phyloP scores from a whole-genome alignment of 2,888 invertebrate species.

The Nephrotoma appendiculata region DNA sequence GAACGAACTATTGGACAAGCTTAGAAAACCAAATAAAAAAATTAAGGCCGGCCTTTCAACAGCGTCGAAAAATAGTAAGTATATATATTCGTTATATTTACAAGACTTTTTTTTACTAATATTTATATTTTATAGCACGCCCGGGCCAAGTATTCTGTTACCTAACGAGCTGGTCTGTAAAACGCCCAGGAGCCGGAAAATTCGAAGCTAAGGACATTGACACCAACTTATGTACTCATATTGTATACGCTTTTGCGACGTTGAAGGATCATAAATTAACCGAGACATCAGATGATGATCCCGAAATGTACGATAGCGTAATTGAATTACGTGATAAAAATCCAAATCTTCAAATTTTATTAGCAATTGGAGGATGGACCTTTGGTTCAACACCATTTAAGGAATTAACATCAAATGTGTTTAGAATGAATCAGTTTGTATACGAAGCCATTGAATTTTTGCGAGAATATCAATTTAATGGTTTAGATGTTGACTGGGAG shows the following conservation, averaged over 20 bases:
- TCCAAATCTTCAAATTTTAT: slow-evolving; percentile 68
- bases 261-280: slow-evolving; percentile 71
- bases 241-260: slow-evolving; percentile 90
- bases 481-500: slow-evolving; percentile 89
- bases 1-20: slow-evolving; percentile 50
- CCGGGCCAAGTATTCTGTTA: slow-evolving; percentile 87
- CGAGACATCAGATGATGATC: slow-evolving; percentile 67
- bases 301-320: slow-evolving; percentile 73
- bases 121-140: slow-evolving; percentile 42
- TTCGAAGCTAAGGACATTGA: slow-evolving; percentile 84
- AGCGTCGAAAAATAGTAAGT: slow-evolving; percentile 50
- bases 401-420: slow-evolving; percentile 78
- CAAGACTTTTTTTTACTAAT: background rate
- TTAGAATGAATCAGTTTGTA: slow-evolving; percentile 90
- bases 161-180: slow-evolving; percentile 91
- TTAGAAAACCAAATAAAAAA: slow-evolving; percentile 50
- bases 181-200: slow-evolving; percentile 74
- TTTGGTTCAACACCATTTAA: slow-evolving; percentile 92
- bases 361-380: slow-evolving; percentile 92
- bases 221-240: slow-evolving; percentile 78
- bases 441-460: slow-evolving; percentile 90
- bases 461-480: slow-evolving; percentile 80
- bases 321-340: slow-evolving; percentile 77
- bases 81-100: background rate
- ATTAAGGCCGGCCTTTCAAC: slow-evolving; percentile 36